phyloP scores from a whole-genome alignment of 37 sponge, comb jelly and placozoan species.

The Petrosia ficiformis region DNA sequence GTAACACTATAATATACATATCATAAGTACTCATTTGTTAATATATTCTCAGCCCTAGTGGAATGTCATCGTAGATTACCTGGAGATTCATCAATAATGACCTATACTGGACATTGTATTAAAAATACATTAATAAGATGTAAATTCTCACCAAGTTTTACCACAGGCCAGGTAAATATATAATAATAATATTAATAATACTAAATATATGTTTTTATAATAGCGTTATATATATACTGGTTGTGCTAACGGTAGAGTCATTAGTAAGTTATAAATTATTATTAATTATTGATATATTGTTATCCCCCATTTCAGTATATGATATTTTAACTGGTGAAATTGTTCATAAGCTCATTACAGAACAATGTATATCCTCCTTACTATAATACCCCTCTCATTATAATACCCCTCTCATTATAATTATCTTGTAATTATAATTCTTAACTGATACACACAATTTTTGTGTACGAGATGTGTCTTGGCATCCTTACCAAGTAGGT shows the following conservation, averaged over 20 bases:
- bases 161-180: slow-evolving; percentile 78
- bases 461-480: slow-evolving; percentile 75
- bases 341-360: slow-evolving; percentile 27
- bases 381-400: neutral
- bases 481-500: slow-evolving; percentile 78
- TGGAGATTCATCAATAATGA: slow-evolving; percentile 85
- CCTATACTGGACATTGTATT: slow-evolving; percentile 88
- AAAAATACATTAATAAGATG: slow-evolving; percentile 76
- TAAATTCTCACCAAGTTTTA: slow-evolving; percentile 72
- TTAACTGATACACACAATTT: slow-evolving; percentile 22
- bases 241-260: slow-evolving; percentile 56
- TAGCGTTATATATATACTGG: slow-evolving; percentile 78
- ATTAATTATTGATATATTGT: neutral
- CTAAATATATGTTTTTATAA: neutral
- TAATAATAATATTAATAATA: neutral
- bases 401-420: neutral
- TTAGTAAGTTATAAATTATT: slow-evolving; percentile 32
- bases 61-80: slow-evolving; percentile 19
- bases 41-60: neutral
- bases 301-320: slow-evolving; percentile 42
- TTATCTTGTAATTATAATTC: slow-evolving; percentile 1
- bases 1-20: too few species aligned
- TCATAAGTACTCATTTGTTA: too few species aligned
- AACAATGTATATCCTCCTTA: slow-evolving; percentile 23
- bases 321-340: slow-evolving; percentile 79